A percentile compares a stretch with the other conserved stretches of the same genome.
phyloP scores from a whole-genome alignment of 2,797 vertebrate genomes.

The Falco concolor region DNA sequence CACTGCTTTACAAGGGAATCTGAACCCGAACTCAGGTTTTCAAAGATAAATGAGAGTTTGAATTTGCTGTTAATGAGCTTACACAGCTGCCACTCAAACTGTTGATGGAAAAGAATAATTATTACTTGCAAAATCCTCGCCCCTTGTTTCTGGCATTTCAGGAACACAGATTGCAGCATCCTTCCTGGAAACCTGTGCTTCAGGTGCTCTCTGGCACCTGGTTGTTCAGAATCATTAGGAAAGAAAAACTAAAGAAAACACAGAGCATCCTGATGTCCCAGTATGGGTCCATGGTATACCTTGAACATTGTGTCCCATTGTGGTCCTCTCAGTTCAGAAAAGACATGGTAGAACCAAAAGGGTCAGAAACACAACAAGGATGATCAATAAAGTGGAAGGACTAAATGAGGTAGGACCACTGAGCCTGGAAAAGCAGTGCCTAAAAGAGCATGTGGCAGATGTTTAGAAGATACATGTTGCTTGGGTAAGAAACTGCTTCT shows the following conservation, averaged over 20 bases:
- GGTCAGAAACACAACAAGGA: background rate
- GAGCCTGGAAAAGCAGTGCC: background rate
- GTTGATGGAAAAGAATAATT: background rate
- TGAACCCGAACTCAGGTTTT: background rate
- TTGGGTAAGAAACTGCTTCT: background rate
- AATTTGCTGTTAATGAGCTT: background rate
- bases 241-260: background rate
- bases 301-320: background rate
- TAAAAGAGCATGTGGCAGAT: background rate
- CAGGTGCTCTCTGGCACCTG: background rate
- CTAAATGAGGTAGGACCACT: background rate
- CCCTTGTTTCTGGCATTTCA: background rate
- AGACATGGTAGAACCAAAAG: background rate
- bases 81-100: background rate
- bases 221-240: background rate
- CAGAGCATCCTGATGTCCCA: background rate
- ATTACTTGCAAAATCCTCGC: background rate
- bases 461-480: background rate
- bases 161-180: background rate
- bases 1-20: rapidly evolving
- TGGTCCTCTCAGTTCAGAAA: background rate
- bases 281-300: background rate
- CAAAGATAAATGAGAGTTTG: background rate
- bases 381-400: background rate
- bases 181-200: background rate